These are phyloP conservation scores for Gadus chalcogrammus DNA, from an alignment of 2,113 vertebrate genomes.

Conservation along the genomic window DNA sequence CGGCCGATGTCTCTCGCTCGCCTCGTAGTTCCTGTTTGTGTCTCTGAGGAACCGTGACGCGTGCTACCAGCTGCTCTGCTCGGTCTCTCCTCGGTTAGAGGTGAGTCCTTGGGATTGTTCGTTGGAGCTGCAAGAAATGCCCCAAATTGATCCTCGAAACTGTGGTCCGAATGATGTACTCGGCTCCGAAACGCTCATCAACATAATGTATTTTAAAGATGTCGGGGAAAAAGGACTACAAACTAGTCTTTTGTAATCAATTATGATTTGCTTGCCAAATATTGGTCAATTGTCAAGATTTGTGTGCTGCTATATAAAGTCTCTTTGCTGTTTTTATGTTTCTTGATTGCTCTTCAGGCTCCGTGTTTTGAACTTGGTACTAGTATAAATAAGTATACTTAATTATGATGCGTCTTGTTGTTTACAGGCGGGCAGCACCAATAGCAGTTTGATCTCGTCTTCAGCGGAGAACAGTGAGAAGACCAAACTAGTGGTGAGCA, in stretches of 20 bases:
- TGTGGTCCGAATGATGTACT: too few species aligned
- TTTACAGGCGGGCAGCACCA: conserved; percentile 64
- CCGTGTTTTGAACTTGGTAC: too few species aligned
- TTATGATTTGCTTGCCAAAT: neutral
- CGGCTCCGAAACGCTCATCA: too few species aligned
- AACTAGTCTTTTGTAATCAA: neutral
- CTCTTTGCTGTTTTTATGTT: too few species aligned
- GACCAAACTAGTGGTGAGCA: conserved; percentile 68
- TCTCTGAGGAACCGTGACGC: conserved; percentile 78
- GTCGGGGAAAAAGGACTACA: too few species aligned
- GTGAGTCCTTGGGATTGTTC: conserved; percentile 44
- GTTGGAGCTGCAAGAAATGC: neutral
- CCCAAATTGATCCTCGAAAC: too few species aligned
- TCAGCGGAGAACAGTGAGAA: conserved; percentile 57
- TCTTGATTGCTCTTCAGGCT: too few species aligned
- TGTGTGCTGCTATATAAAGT: too few species aligned
- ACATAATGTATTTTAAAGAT: neutral
- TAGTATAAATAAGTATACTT: too few species aligned
- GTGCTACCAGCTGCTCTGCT: conserved; percentile 75
- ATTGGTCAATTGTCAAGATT: too few species aligned
- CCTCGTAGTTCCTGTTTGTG: conserved; percentile 77
- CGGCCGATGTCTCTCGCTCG: neutral
- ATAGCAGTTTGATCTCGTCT: conserved; percentile 63
- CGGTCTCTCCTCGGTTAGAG: conserved; percentile 75
- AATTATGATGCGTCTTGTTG: neutral